Evolutionary conservation across 2,888 invertebrate species (phyloP).

Genomic region (Ornithoptera alexandrae): DNA sequence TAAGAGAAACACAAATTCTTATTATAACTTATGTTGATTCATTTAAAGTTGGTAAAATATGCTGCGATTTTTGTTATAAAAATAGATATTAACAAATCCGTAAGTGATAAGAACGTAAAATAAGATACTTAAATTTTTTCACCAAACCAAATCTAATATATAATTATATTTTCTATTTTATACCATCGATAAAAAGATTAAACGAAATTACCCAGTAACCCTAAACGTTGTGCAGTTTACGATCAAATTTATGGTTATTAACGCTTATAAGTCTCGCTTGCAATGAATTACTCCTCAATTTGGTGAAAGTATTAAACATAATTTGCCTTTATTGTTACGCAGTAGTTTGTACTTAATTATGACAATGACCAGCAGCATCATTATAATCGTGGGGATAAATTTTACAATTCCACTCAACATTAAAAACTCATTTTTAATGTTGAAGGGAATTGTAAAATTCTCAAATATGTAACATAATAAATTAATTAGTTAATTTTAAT

Average conservation of each 20-base stretch:
- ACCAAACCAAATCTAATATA: neutral
- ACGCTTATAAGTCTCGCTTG: neutral
- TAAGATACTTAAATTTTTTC: neutral
- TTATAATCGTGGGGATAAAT: neutral
- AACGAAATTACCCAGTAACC: neutral
- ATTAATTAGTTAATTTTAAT: too few relatives aligned
- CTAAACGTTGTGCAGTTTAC: slow-evolving; percentile 3
- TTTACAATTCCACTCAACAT: too few relatives aligned
- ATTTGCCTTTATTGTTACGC: neutral
- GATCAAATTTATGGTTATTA: slow-evolving; percentile 3
- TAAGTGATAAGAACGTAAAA: neutral
- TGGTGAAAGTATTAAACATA: neutral
- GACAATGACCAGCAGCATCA: neutral
- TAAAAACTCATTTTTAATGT: too few relatives aligned
- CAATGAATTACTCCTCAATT: neutral
- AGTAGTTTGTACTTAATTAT: neutral
- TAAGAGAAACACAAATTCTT: neutral
- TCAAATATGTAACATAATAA: too few relatives aligned
- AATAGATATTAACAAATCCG: neutral
- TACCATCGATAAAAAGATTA: neutral
- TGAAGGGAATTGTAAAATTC: too few relatives aligned
- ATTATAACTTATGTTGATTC: neutral
- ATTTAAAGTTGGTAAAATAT: too few relatives aligned
- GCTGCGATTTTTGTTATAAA: too few relatives aligned
- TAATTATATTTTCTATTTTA: neutral